phyloP scores from a whole-genome alignment of 2,113 vertebrate species.

The Myocastor coypus region DNA sequence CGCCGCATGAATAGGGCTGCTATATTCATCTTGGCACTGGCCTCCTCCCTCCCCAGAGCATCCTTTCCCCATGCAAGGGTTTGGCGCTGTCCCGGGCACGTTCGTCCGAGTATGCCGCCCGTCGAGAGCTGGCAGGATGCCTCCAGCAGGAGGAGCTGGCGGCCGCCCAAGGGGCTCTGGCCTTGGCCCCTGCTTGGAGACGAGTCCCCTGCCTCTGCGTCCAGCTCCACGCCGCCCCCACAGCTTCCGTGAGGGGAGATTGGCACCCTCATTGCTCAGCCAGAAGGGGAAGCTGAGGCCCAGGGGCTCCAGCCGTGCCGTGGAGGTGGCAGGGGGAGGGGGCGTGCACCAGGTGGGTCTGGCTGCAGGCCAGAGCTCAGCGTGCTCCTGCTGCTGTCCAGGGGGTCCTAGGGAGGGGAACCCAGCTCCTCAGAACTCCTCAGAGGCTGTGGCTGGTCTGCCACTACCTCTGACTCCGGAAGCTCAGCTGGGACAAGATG shows the following conservation, averaged over 20 bases:
- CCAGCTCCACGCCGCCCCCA: accelerated
- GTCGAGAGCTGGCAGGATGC: background rate
- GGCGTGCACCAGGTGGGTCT: accelerated
- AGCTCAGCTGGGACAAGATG: background rate
- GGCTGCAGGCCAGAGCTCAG: background rate
- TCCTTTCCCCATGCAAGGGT: background rate
- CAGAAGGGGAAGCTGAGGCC: background rate
- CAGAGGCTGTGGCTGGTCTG: accelerated
- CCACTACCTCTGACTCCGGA: background rate
- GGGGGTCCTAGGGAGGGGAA: background rate
- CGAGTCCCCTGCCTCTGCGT: background rate
- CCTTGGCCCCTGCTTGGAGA: accelerated
- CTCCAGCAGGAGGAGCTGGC: background rate
- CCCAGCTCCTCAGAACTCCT: no score
- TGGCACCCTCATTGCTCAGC: background rate
- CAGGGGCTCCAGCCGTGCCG: accelerated
- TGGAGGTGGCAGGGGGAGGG: background rate
- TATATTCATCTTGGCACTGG: background rate
- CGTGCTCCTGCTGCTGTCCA: no score
- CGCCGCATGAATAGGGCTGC: background rate
- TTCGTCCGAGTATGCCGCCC: background rate
- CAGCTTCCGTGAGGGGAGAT: accelerated
- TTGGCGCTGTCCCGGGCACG: background rate
- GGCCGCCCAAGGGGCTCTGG: background rate
- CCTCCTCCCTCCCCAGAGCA: background rate